Base-by-base conservation (phyloP, 2,797 vertebrate genomes). In the Champsocephalus gunnari region DNA sequence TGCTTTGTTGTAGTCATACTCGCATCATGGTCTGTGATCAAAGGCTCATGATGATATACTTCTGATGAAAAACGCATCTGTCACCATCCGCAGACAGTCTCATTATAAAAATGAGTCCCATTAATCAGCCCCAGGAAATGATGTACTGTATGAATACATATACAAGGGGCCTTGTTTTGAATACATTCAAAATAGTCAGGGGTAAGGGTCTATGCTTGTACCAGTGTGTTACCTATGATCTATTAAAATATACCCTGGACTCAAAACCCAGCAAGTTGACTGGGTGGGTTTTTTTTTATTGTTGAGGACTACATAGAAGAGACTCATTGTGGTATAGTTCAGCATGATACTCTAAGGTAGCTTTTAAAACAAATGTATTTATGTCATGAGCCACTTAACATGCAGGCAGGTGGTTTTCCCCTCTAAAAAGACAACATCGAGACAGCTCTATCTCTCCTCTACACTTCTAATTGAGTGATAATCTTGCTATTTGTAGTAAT, bases 81-180 rank as follows among this genome's bases (percentile, higher is more conserved):
- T 74, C 55, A 14, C 13, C 44, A 43, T 14, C 61, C 41, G 49
- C 21, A 55, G 48, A 73, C 53, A 54, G 66, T 4, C 32, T 43
- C 59, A 58, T 79, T 38, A 54, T 41, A 65, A 61, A 58, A 58
- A 70, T 63, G 43, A 65, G 48, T 24, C 9, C 66, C 55, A 71
- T 80, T 67, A 64, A 50, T 80, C 77, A 74, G 61, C 67, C 17
- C 16, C 12, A 38, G 59, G 59, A 58, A 28, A 19, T 19, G 19
- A 5, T 12, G 32, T 32, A 50, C 34, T 63, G 53, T 32, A 47
- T 49, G n/a, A 21, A n/a, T 41, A 24, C 45, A 71, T 12, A 21
- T 59, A 12, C 55, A 54, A 73, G 38, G 32, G 28, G 44, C 17
- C 41, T 49, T 21, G 4, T 71, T 49, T 16, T 21, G 16, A 62